Conservation (phyloP, 2,888 invertebrate species). For the Theodoxus fluviatilis region DNA sequence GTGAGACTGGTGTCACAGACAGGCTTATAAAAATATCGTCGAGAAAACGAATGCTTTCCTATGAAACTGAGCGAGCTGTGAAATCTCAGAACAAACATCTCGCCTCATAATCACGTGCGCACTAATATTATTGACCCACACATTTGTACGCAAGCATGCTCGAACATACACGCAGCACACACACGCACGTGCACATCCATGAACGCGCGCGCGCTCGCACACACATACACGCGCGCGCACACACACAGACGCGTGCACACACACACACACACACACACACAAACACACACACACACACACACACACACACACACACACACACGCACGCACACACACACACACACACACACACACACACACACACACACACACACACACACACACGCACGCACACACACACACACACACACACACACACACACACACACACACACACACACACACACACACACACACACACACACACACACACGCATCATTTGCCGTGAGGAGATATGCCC, state of each 20-base stretch:
- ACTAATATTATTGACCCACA: neutral
- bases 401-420: slow-evolving; percentile 15
- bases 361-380: slow-evolving; percentile 7
- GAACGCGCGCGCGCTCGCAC: too few relatives aligned
- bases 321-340: neutral
- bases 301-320: slow-evolving; percentile 16
- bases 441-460: slow-evolving; percentile 10
- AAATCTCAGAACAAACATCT: too few relatives aligned
- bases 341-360: slow-evolving; percentile 16
- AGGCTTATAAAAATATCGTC: too few relatives aligned
- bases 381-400: slow-evolving; percentile 11
- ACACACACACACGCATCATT: neutral
- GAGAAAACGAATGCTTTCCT: too few relatives aligned
- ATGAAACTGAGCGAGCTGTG: too few relatives aligned
- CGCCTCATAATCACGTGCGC: neutral
- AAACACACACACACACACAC: neutral
- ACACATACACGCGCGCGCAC: too few relatives aligned
- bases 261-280: neutral
- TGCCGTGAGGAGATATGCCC: too few relatives aligned
- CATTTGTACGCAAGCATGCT: neutral
- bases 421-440: neutral
- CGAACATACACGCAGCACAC: slow-evolving; percentile 4
- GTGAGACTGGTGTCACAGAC: too few relatives aligned
- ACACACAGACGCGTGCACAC: too few relatives aligned
- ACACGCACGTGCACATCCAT: too few relatives aligned